Base-by-base conservation (phyloP, 2,797 vertebrate genomes). In the Odontamblyopus lacepedii region DNA sequence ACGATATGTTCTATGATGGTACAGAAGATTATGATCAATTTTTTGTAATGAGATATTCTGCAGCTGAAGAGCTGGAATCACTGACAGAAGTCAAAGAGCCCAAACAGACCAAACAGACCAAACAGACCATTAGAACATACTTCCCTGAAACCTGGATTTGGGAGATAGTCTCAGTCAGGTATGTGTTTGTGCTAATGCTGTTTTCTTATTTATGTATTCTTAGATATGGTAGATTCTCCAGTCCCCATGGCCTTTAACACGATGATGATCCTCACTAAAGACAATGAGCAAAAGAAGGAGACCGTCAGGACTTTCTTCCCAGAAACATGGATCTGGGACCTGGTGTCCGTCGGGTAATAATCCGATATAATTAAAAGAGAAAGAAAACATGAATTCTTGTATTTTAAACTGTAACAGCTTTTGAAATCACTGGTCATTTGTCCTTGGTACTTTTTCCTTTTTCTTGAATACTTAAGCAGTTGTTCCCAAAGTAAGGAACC, bases 321-420 rank as follows among this genome's bases (percentile, higher is more conserved):
- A 0, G 88, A 94, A 80, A 95, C 94, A 1, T 96, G 94, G 94
- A 91, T 96, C 71, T 97, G 95, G 95, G 85, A 95, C 79, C 87
- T 95, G 5, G 89, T 95, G 76, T 35, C 91, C 74, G 86, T 96
- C 55, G 93, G 94, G 95, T 96, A 86, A 85, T 68, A 23, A 74
- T 64, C n/a, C 26, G 29, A 69, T 38, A 48, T 61, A 5, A 61
- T 56, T 32, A 74, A 2, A 60, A 71, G 63, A 59, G 27, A 29
- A 51, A 69, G 26, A 35, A 16, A 35, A 35, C 23, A 56, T 35
- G 13, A 11, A 15, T 38, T 38, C 48, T 16, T 59, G n/a, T 11
- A 13, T 38, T 57, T 63, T 62, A 18, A 27, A 19, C 19, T 19
- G n/a, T 55, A 55, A 55, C 7, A 2, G 18, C 12, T 48, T 48